phyloP scores from a whole-genome alignment of 2,888 invertebrate species.

The Andrena hattorfiana region DNA sequence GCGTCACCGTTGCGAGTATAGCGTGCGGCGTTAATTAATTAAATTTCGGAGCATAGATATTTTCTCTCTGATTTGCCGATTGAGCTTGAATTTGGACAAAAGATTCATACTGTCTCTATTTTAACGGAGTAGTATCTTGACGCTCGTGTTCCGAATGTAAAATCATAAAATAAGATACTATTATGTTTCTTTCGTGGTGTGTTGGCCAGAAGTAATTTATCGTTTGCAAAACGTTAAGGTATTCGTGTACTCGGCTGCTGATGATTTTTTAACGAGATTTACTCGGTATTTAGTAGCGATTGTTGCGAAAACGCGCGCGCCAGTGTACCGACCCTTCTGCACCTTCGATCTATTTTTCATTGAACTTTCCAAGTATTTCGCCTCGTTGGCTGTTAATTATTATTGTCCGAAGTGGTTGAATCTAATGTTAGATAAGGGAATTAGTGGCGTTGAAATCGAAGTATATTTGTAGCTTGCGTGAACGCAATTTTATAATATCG shows the following conservation, averaged over 20 bases:
- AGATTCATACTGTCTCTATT: not conserved
- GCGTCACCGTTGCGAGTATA: not conserved
- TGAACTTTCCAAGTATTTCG: constrained; percentile 33
- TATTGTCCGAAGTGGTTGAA: constrained; percentile 30
- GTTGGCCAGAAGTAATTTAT: constrained; percentile 29
- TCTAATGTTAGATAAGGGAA: constrained; percentile 13
- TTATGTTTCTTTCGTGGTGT: constrained; percentile 18
- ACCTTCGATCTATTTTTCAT: constrained; percentile 11
- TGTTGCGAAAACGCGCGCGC: not conserved
- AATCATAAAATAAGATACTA: constrained; percentile 11
- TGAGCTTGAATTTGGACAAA: not conserved
- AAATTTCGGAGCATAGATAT: not conserved
- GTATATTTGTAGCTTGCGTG: constrained; percentile 12
- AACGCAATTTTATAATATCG: constrained; percentile 37
- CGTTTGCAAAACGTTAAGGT: constrained; percentile 31
- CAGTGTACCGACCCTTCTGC: not conserved
- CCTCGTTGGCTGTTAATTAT: constrained; percentile 39
- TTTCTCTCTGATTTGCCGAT: too few species aligned
- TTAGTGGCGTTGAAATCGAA: constrained; percentile 9
- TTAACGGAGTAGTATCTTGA: constrained; percentile 6
- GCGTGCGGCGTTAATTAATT: not conserved
- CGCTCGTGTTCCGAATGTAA: constrained; percentile 14
- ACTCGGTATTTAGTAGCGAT: constrained; percentile 38
- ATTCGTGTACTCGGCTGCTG: constrained; percentile 28
- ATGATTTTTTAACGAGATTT: constrained; percentile 1